Conservation (phyloP, 2,113 vertebrate species). For the Rallus limicola region DNA sequence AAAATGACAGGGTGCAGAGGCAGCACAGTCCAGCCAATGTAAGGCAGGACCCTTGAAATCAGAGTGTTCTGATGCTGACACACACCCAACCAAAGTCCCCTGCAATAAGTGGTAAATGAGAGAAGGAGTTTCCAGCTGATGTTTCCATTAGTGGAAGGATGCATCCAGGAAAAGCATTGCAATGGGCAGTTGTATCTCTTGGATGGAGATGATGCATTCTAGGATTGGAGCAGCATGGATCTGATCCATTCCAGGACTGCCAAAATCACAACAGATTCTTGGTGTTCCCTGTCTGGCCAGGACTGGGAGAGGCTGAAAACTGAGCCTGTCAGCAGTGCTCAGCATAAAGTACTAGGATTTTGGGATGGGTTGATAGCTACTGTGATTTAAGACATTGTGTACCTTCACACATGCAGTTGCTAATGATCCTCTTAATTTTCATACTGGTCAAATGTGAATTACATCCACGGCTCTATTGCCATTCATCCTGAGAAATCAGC, state of each 20-base stretch:
- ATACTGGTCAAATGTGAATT: neutral
- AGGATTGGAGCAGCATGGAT: neutral
- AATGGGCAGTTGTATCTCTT: too few species aligned
- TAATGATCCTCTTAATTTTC: neutral
- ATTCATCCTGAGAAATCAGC: neutral
- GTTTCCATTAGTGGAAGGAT: fast-evolving
- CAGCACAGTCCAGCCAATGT: fast-evolving
- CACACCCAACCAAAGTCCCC: too few species aligned
- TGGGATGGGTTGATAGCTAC: neutral
- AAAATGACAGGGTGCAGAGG: neutral
- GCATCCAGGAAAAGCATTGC: too few species aligned
- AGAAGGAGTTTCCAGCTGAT: too few species aligned
- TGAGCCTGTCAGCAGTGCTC: neutral
- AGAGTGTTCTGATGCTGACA: too few species aligned
- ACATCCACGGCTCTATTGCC: too few species aligned
- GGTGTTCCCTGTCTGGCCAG: neutral
- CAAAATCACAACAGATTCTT: neutral
- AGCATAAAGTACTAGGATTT: neutral
- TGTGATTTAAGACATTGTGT: neutral
- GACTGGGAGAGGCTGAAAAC: neutral
- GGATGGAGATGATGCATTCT: too few species aligned
- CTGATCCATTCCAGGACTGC: neutral
- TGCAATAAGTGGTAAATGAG: too few species aligned
- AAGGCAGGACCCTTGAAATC: neutral
- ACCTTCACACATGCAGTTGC: neutral